phyloP scores from a whole-genome alignment of 2,797 vertebrate genomes.

The Sandelia bainsii region DNA sequence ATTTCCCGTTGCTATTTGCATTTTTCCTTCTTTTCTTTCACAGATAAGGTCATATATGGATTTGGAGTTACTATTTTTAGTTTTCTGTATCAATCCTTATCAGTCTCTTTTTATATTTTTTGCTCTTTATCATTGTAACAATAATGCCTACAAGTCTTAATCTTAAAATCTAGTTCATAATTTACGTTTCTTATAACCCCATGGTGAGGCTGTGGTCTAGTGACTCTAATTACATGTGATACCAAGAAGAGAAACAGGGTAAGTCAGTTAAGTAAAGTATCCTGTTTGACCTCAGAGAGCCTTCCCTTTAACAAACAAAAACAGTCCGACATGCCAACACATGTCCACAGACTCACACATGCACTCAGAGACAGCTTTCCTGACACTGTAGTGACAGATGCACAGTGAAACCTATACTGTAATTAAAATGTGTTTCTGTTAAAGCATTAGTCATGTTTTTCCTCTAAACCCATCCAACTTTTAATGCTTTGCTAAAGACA shows the following conservation, averaged over 20 bases:
- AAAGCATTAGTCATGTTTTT: conserved; percentile 53
- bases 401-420: conserved; percentile 61
- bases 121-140: not conserved
- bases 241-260: conserved; percentile 51
- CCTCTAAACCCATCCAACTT: conserved; percentile 55
- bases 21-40: conserved; percentile 58
- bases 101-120: conserved; percentile 1
- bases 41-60: conserved; percentile 68
- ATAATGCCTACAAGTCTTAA: not conserved
- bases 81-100: conserved; percentile 15
- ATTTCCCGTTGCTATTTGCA: conserved; percentile 68
- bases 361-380: conserved; percentile 31
- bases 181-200: not conserved
- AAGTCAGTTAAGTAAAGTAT: conserved; percentile 68
- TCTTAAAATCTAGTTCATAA: not conserved
- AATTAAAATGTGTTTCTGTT: conserved; percentile 65
- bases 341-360: not conserved
- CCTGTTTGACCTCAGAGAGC: conserved; percentile 56
- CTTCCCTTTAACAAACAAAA: conserved; percentile 47
- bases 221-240: conserved; percentile 53
- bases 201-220: not conserved
- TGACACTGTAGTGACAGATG: conserved; percentile 48
- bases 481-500: conserved; percentile 65
- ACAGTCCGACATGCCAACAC: conserved; percentile 28
- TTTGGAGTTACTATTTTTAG: conserved; percentile 26